Base-by-base conservation (phyloP, 1,140 invertebrate species). In the Arion vulgaris region DNA sequence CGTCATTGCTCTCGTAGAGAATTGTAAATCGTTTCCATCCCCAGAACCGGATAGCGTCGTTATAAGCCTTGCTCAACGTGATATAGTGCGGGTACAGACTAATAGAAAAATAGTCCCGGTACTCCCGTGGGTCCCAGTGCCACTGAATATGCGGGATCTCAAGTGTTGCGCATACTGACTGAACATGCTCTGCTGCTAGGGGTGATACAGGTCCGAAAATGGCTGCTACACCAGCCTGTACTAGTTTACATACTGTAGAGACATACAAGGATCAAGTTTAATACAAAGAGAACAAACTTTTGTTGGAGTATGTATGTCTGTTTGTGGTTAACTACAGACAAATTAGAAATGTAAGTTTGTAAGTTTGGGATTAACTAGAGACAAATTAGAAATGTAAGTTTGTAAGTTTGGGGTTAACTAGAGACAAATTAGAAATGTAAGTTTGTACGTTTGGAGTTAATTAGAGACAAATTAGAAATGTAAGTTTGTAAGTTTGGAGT, bases 111-210 rank as follows among this genome's bases (percentile, higher is more conserved):
- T 96, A 97, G 78, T 89, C 90, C 28, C 80, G 80, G 26, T 80
- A 85, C 49, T 88, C 88, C 0, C 86, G 81, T 19, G 86, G 80
- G 45, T 89, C 88, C 97, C 97, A 98, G 83, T 97, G 94, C 77
- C 96, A 97, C 93, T 98, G 97, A 88, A 98, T 94, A 92, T 99
- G 97, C 0, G 97, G 97, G 87, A 98, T 95, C 93, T 98, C 97
- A 95, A 98, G 96, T 32, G 97, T 96, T 92, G 98, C 97, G 91
- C 97, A 98, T 87, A 98, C 98, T 79, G 96, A 97, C 92, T 98
- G 97, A 23, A 98, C 96, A 92, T 98, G 97, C 83, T 96, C 96
- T 1, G 96, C 96, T 1, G 96, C 97, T 72, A 97, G 96, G 0
- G 95, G 94, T 57, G 96, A 97, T 91, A 98, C 96, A 1, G 97